These are phyloP conservation scores for Pelecanoides urinatrix DNA, from an alignment of 2,113 vertebrate species.

Conservation along the genomic window DNA sequence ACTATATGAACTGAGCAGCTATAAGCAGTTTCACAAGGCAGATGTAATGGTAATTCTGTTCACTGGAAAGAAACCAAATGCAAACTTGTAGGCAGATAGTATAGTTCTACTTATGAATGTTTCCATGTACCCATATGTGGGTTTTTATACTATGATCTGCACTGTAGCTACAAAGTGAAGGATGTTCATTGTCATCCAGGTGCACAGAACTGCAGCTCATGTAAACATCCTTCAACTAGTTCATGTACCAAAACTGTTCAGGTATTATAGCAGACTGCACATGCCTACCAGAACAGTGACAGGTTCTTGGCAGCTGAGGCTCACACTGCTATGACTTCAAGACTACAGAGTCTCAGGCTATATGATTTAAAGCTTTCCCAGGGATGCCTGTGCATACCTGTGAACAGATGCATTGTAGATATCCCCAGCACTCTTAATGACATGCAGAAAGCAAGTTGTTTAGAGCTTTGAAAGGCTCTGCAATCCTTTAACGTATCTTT, in stretches of 20 bases:
- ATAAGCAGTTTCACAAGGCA: background rate
- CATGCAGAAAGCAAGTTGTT: conserved; percentile 55
- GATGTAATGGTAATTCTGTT: background rate
- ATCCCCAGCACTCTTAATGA: conserved; percentile 61
- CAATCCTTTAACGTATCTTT: conserved; percentile 51
- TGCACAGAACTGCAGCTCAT: background rate
- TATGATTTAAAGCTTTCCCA: conserved; percentile 19
- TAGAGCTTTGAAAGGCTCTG: conserved; percentile 59
- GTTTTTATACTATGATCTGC: background rate
- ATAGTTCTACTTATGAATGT: background rate
- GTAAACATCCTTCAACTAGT: background rate
- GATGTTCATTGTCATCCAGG: background rate
- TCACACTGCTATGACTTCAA: background rate
- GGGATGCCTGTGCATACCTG: background rate
- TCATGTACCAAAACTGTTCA: background rate
- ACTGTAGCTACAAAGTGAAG: background rate
- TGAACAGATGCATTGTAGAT: conserved; percentile 58
- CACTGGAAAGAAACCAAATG: background rate
- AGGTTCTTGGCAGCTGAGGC: conserved; percentile 9
- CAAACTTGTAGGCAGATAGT: background rate
- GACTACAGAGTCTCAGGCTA: background rate
- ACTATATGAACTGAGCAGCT: background rate
- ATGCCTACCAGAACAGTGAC: background rate
- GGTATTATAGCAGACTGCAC: background rate
- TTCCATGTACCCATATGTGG: background rate